Base-by-base conservation (phyloP, 2,888 invertebrate genomes). In the Oscheius myriophilus region DNA sequence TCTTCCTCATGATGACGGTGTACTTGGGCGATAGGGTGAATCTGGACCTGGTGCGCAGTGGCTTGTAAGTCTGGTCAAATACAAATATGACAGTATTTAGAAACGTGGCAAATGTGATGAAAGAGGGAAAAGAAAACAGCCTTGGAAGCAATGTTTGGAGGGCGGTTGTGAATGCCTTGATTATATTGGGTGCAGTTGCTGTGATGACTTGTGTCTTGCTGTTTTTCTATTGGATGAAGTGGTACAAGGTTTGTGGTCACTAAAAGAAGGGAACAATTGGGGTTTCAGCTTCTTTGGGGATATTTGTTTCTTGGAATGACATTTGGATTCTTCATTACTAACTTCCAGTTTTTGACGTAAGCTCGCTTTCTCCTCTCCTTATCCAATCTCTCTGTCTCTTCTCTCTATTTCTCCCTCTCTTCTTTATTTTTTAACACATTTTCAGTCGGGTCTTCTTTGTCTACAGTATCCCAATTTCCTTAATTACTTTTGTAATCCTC, bases 101-200 rank as follows among this genome's bases (percentile, higher is more conserved):
- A 9, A 33, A 9, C 33, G 9, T 33, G 33, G 33, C 9, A 9
- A 58, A 58, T 43, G 2, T 58, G 43, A 43, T 58, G 43, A 42
- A 42, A 11, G 58, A 58, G 25, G 12, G 58, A 11, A 39, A 6
- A 14, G 18, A 18, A 18, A 58, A 58, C 23, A 33, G 33, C 33
- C 3, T 9, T 33, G 33, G 33, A 33, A 33, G 33, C 2, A 58
- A 58, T 16, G 49, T 61, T n/a, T 26, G 26, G 61, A n/a, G 61
- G 18, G 49, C 61, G 23, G 61, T 61, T n/a, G 33, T 61, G 25
- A 61, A 61, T 25, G 61, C 49, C 0, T 26, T 61, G 25, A 61
- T 61, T 18, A 33, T 61, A 33, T 14, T 61, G 0, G 51, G 49
- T 16, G 45, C 23, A 16, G 39, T 49, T 21, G 45, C 45, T n/a